Evolutionary conservation across 2,113 vertebrate genomes (phyloP), one percentile per base, ranked within the genome.

Genomic region (Leucoraja erinaceus): DNA sequence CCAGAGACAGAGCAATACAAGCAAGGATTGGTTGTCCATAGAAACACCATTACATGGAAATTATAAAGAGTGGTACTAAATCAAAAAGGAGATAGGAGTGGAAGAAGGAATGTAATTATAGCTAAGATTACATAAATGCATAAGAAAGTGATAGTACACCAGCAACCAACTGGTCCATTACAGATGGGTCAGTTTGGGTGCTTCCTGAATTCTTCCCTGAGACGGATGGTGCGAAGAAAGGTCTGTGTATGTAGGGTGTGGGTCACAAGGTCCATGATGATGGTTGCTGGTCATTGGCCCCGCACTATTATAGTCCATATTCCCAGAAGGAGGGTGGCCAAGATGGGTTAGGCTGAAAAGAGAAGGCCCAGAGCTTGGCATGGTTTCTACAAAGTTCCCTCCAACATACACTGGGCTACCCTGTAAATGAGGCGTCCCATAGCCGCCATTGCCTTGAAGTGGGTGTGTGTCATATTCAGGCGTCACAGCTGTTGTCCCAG

Each of bases 141-240:
- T 95, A 94, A 95, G 94, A 93, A 72, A 91, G 90, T 93, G 70
- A 93, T 94, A 95, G 93, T 95, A 95, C 96, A 94, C 95, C 95
- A 83, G 28, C 74, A 94, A 95, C 94, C 94, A 95, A 95, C 94
- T 94, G 94, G 94, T 94, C 94, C 95, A 96, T 97, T 98, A 99
- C 97, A 99, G 97, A 97, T 99, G 98, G 94, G 98, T 99, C 95
- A 99, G 96, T 96, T 99, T 99, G 95, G 99, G 98, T 93, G 98
- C 98, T 98, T 99, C 98, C 97, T 99, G 99, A 98, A 99, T 99
- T 98, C 98, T 99, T 99, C 98, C 99, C 98, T 99, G 99, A 99
- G 98, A 97, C 96, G 96, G 97, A 97, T 98, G 98, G 96, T 99
- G 98, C 96, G 97, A 94, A 1, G 98, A 98, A 96, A 99, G 97